Evolutionary conservation across 2,888 invertebrate genomes (phyloP).

Genomic region (Drosophila kuntzei): DNA sequence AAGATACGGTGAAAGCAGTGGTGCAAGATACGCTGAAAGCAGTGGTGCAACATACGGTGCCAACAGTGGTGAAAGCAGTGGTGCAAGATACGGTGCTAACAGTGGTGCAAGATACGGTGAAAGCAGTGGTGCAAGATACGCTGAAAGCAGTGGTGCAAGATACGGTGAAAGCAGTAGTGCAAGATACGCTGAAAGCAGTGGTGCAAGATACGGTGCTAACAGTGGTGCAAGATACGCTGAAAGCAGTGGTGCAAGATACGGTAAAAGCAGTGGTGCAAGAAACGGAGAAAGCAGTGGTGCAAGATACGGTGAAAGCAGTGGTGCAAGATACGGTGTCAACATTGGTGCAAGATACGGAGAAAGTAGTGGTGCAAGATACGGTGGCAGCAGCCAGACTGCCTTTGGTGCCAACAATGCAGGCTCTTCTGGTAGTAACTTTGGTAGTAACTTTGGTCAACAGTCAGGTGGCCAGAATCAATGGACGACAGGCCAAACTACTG

Average conservation of each 20-base stretch:
- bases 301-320: no score
- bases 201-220: slow-evolving; percentile 66
- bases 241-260: slow-evolving; percentile 45
- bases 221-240: slow-evolving; percentile 71
- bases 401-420: slow-evolving; percentile 41
- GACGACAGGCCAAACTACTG: slow-evolving; percentile 6
- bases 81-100: no score
- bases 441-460: slow-evolving; percentile 46
- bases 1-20: no score
- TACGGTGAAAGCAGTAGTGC: no score
- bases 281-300: no score
- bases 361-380: slow-evolving; percentile 73
- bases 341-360: no score
- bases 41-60: no score
- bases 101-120: no score
- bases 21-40: no score
- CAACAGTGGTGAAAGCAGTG: not conserved
- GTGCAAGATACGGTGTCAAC: slow-evolving; percentile 59
- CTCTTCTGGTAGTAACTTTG: slow-evolving; percentile 42
- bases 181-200: no score
- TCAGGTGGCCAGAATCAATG: slow-evolving; percentile 34
- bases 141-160: slow-evolving; percentile 52
- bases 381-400: slow-evolving; percentile 46
- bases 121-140: no score
- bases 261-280: no score